phyloP scores from a whole-genome alignment of 2,888 invertebrate species.

The Cerceris ruficornis region DNA sequence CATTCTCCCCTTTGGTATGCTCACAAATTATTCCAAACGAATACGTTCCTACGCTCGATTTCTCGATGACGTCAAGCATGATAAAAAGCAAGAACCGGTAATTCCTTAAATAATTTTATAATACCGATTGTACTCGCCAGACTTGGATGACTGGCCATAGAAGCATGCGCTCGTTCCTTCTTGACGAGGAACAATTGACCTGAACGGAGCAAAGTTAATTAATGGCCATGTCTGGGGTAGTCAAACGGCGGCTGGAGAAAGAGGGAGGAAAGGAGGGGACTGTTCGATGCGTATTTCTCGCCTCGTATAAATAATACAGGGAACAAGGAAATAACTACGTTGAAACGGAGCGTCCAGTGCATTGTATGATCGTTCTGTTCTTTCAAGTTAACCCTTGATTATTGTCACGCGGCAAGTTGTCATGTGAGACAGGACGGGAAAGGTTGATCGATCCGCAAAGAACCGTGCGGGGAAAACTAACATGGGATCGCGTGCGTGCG shows the following conservation, averaged over 20 bases:
- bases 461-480: slow-evolving; percentile 44
- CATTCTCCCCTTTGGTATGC: too few species aligned
- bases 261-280: neutral
- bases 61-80: slow-evolving; percentile 1
- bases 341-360: slow-evolving; percentile 34
- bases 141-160: slow-evolving; percentile 31
- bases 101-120: slow-evolving; percentile 47
- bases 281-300: slow-evolving; percentile 33
- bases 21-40: neutral
- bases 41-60: neutral
- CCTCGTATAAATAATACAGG: slow-evolving; percentile 26
- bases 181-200: slow-evolving; percentile 61
- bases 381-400: slow-evolving; percentile 60
- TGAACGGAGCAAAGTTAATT: slow-evolving; percentile 65
- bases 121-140: slow-evolving; percentile 27
- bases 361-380: slow-evolving; percentile 46
- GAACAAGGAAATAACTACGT: slow-evolving; percentile 24
- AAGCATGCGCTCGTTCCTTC: slow-evolving; percentile 40
- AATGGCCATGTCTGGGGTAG: slow-evolving; percentile 57
- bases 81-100: neutral
- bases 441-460: slow-evolving; percentile 58
- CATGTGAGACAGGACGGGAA: slow-evolving; percentile 49
- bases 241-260: neutral
- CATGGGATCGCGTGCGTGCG: slow-evolving; percentile 55
- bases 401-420: slow-evolving; percentile 66